Evolutionary conservation across 2,797 vertebrate species (phyloP).

Genomic region (Rachycentron canadum): DNA sequence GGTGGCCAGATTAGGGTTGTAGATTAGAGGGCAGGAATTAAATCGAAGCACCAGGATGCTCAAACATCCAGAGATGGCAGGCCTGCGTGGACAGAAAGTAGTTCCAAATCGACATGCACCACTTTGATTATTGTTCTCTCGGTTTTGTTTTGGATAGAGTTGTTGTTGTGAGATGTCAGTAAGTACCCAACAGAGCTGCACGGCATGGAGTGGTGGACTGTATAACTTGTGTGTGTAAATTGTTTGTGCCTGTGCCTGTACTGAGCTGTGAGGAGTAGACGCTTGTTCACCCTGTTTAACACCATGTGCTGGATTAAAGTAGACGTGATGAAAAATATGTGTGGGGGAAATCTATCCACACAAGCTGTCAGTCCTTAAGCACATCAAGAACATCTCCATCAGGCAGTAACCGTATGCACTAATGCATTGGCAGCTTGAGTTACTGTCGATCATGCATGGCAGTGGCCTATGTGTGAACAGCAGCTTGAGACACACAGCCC

Average conservation of each 20-base stretch:
- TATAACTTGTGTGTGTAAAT: slow-evolving; percentile 38
- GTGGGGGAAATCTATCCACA: neutral
- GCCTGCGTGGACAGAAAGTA: neutral
- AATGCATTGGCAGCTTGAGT: slow-evolving; percentile 22
- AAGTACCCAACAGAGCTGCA: slow-evolving; percentile 83
- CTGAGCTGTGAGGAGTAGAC: slow-evolving; percentile 33
- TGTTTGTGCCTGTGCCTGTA: slow-evolving; percentile 61
- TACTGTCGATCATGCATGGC: slow-evolving; percentile 68
- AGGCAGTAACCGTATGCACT: slow-evolving; percentile 13
- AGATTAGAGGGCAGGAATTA: slow-evolving; percentile 67
- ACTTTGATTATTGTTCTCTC: slow-evolving; percentile 55
- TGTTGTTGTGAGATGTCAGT: slow-evolving; percentile 89
- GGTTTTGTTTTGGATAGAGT: slow-evolving; percentile 79
- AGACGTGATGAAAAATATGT: neutral
- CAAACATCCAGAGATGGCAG: slow-evolving; percentile 42
- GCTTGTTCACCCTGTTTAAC: slow-evolving; percentile 38
- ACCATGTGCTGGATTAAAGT: slow-evolving; percentile 29
- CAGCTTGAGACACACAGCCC: slow-evolving; percentile 33
- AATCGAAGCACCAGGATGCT: slow-evolving; percentile 39
- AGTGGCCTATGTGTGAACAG: slow-evolving; percentile 49
- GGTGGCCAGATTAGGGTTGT: slow-evolving; percentile 55
- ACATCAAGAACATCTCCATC: slow-evolving; percentile 8
- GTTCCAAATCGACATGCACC: neutral
- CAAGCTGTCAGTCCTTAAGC: slow-evolving; percentile 10
- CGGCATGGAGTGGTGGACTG: slow-evolving; percentile 66